These are phyloP conservation scores for Loris lydekkerianus DNA, from an alignment of 2,797 vertebrate genomes.

Conservation along the genomic window DNA sequence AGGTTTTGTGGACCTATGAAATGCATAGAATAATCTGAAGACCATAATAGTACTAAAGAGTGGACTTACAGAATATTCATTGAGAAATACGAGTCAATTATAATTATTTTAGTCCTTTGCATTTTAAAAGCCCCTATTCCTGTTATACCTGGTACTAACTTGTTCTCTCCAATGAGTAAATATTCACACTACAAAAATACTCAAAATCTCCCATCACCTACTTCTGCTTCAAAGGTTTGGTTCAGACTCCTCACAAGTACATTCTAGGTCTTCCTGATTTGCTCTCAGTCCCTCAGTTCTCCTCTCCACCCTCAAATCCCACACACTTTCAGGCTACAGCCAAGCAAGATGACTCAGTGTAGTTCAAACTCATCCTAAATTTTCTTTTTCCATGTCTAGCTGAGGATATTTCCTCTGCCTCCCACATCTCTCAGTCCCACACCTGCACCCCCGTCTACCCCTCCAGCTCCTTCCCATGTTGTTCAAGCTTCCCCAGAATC, in stretches of 20 bases:
- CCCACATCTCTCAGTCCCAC: rapidly evolving
- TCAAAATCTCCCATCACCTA: neutral
- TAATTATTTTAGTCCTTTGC: neutral
- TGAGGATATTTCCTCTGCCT: neutral
- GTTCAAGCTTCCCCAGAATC: neutral
- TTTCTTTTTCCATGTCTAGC: neutral
- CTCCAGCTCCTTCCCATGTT: neutral
- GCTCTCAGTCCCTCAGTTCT: neutral
- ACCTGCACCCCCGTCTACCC: neutral
- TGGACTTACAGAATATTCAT: neutral
- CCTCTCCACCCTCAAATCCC: neutral
- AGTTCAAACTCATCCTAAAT: neutral
- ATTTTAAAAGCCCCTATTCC: neutral
- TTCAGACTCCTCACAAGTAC: neutral
- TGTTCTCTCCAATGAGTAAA: neutral
- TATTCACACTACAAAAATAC: neutral
- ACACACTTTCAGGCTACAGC: neutral
- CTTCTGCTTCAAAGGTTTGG: neutral
- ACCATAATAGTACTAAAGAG: neutral
- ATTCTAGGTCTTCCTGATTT: neutral
- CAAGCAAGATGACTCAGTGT: neutral
- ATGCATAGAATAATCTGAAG: neutral
- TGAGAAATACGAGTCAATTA: neutral
- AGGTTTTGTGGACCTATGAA: neutral
- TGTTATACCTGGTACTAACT: neutral